phyloP scores from a whole-genome alignment of 2,797 vertebrate species.

The Gallinago stenura region DNA sequence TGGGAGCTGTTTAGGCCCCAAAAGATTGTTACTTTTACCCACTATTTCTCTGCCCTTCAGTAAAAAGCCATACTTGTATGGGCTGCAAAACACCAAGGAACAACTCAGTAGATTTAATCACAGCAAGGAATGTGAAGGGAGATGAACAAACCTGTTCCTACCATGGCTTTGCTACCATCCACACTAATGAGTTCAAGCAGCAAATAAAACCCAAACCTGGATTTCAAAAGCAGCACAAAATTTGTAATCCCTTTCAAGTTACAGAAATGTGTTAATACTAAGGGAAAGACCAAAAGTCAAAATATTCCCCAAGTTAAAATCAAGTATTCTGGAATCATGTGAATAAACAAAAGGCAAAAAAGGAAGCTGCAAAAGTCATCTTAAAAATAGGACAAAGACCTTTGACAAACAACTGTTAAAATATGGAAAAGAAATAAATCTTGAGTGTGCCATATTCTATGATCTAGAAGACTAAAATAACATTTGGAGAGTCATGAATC shows the following conservation, averaged over 20 bases:
- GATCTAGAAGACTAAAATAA: conserved; percentile 37
- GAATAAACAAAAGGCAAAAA: background rate
- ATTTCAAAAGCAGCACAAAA: background rate
- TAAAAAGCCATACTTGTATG: background rate
- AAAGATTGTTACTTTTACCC: background rate
- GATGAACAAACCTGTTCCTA: background rate
- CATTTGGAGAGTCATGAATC: conserved; percentile 44
- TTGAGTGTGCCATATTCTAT: conserved; percentile 12
- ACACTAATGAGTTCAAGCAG: background rate
- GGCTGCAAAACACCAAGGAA: background rate
- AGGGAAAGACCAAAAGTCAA: conserved; percentile 23
- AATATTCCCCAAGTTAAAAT: conserved; percentile 33
- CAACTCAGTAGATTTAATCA: background rate
- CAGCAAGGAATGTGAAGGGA: background rate
- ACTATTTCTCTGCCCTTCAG: background rate
- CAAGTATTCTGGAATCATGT: background rate
- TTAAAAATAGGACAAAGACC: conserved; percentile 32
- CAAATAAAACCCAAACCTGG: background rate
- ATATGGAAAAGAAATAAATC: conserved; percentile 43
- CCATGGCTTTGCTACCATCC: background rate
- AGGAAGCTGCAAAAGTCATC: background rate
- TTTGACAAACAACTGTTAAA: conserved; percentile 45
- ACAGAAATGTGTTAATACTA: background rate
- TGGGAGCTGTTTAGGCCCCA: background rate
- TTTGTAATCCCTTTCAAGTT: background rate